These are phyloP conservation scores for Calliopum simillimum DNA, from an alignment of 2,888 invertebrate species.

Conservation along the genomic window DNA sequence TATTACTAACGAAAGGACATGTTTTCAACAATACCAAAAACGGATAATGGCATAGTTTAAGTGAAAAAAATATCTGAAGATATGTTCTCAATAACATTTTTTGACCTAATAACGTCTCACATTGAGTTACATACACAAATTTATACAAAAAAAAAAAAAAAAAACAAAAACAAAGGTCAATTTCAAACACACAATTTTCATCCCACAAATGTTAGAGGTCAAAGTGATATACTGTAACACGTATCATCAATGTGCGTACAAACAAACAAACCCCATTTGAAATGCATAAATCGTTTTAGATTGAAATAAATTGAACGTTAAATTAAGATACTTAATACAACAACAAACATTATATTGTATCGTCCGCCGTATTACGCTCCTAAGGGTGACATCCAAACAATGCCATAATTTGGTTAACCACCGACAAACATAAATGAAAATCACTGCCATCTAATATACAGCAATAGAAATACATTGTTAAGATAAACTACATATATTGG, in stretches of 20 bases:
- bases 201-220: slow-evolving; percentile 12
- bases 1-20: too few species aligned
- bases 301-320: slow-evolving; percentile 33
- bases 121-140: too few species aligned
- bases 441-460: background rate
- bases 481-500: too few species aligned
- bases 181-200: too few species aligned
- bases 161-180: too few species aligned
- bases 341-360: background rate
- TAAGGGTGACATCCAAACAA: slow-evolving; percentile 24
- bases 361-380: too few species aligned
- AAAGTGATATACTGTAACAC: slow-evolving; percentile 24
- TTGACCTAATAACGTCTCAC: too few species aligned
- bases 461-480: background rate
- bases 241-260: background rate
- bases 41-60: too few species aligned
- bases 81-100: too few species aligned
- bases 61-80: too few species aligned
- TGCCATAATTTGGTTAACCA: slow-evolving; percentile 28
- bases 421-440: background rate
- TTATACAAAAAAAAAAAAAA: too few species aligned
- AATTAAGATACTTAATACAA: slow-evolving; percentile 21
- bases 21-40: too few species aligned
- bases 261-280: background rate
- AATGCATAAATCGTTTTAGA: slow-evolving; percentile 26